Evolutionary conservation across 2,113 vertebrate species (phyloP).

Genomic region (Lepus timidus): DNA sequence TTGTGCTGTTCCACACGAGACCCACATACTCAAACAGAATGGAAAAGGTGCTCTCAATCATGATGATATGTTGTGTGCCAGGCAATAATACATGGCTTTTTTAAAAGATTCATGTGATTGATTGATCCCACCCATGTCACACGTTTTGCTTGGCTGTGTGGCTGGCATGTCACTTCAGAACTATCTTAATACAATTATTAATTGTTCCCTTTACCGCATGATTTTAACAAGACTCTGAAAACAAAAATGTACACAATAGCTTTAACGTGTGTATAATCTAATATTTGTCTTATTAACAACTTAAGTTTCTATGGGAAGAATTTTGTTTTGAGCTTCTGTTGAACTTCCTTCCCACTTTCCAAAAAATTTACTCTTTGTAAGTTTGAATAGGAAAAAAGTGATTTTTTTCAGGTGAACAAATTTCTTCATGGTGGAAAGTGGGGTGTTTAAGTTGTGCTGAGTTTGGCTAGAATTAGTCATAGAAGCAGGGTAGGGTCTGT

Average conservation of each 20-base stretch:
- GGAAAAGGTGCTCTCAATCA: constrained; percentile 57
- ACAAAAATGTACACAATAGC: constrained; percentile 19
- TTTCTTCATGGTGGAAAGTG: constrained; percentile 15
- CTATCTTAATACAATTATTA: constrained; percentile 60
- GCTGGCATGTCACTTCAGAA: constrained; percentile 47
- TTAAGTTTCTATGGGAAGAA: constrained; percentile 57
- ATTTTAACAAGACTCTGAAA: constrained; percentile 47
- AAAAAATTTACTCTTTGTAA: constrained; percentile 47
- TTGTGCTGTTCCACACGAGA: constrained; percentile 37
- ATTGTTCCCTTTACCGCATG: constrained; percentile 54
- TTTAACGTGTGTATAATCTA: constrained; percentile 33
- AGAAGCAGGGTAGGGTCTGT: constrained; percentile 31
- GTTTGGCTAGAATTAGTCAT: constrained; percentile 6
- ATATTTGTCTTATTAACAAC: constrained; percentile 33
- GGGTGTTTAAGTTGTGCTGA: background rate
- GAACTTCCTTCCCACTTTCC: constrained; percentile 28
- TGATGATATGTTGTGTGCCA: constrained; percentile 49
- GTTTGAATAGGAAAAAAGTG: constrained; percentile 27
- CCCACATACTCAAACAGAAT: background rate
- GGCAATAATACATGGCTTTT: constrained; percentile 57
- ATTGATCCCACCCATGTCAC: constrained; percentile 43
- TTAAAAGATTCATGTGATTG: constrained; percentile 65
- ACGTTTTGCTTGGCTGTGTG: constrained; percentile 63
- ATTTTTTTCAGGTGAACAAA: constrained; percentile 57
- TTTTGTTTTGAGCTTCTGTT: background rate